Conservation (phyloP, 2,888 invertebrate species). For the Unio delphinus region DNA sequence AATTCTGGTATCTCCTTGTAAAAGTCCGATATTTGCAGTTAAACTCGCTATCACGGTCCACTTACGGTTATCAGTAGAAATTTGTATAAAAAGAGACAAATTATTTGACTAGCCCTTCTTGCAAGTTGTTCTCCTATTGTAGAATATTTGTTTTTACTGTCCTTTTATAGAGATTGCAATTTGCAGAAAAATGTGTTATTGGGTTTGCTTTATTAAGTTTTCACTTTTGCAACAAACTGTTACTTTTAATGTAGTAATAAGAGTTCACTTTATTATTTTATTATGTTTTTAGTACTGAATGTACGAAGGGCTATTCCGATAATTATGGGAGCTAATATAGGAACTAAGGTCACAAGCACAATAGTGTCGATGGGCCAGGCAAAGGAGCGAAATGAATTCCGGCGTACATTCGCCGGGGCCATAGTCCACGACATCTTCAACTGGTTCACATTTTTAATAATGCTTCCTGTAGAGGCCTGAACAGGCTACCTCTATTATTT, state of each 20-base stretch:
- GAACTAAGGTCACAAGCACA: constrained; percentile 68
- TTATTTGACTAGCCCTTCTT: too few relatives aligned
- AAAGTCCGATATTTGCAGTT: too few relatives aligned
- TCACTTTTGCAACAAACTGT: not conserved
- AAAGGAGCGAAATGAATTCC: constrained; percentile 54
- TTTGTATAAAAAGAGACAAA: too few relatives aligned
- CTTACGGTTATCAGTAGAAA: too few relatives aligned
- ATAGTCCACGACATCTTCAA: constrained; percentile 69
- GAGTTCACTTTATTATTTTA: constrained; percentile 1
- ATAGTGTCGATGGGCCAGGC: constrained; percentile 67
- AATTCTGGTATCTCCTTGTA: too few relatives aligned
- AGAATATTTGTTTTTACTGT: too few relatives aligned
- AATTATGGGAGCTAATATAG: constrained; percentile 69
- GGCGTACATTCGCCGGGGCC: constrained; percentile 65
- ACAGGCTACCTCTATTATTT: constrained; percentile 52
- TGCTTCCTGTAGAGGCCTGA: constrained; percentile 59
- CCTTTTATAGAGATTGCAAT: too few relatives aligned
- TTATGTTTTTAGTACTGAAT: constrained; percentile 52
- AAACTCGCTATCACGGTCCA: too few relatives aligned
- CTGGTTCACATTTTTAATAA: constrained; percentile 62
- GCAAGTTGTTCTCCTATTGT: too few relatives aligned
- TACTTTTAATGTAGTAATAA: not conserved
- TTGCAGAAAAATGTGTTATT: too few relatives aligned
- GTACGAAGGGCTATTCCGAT: constrained; percentile 65
- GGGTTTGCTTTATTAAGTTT: too few relatives aligned